Evolutionary conservation across 1,140 invertebrate genomes (phyloP).

Genomic region (Sminthurinus signatus): DNA sequence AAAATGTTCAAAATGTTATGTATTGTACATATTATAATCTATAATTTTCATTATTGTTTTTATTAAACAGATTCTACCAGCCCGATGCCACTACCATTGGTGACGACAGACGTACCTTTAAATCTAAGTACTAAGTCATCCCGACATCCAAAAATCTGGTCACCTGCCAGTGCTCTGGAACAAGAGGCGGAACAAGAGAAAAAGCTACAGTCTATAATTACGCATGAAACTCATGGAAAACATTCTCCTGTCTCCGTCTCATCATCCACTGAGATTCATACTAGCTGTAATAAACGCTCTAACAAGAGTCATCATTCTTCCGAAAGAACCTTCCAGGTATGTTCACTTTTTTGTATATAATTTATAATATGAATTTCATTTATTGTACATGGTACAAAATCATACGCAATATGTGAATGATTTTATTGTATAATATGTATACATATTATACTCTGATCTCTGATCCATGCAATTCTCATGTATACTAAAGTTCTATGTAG

Average conservation of each 20-base stretch:
- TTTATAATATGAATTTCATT: not conserved
- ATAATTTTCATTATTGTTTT: not conserved
- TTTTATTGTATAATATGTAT: not conserved
- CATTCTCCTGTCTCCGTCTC: constrained; percentile 38
- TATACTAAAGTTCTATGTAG: too few relatives aligned
- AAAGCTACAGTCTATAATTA: constrained; percentile 16
- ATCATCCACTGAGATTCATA: constrained; percentile 36
- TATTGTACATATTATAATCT: not conserved
- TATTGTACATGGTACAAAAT: not conserved
- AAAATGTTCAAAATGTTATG: too few relatives aligned
- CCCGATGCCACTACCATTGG: constrained; percentile 27
- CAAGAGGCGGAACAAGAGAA: constrained; percentile 32
- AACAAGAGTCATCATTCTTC: constrained; percentile 26
- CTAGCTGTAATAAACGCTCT: not conserved
- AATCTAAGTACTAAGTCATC: constrained; percentile 38
- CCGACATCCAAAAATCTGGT: constrained; percentile 35
- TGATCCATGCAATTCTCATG: not conserved
- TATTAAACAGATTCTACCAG: not conserved
- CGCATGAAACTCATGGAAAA: constrained; percentile 7
- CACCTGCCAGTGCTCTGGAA: constrained; percentile 40
- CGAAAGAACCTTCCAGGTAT: constrained; percentile 38
- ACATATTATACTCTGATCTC: too few relatives aligned
- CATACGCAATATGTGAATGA: not conserved
- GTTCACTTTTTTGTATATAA: not conserved
- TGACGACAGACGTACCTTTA: constrained; percentile 35